These are phyloP conservation scores for Brachypalpus laphriformis DNA, from an alignment of 2,888 invertebrate species.

Conservation along the genomic window DNA sequence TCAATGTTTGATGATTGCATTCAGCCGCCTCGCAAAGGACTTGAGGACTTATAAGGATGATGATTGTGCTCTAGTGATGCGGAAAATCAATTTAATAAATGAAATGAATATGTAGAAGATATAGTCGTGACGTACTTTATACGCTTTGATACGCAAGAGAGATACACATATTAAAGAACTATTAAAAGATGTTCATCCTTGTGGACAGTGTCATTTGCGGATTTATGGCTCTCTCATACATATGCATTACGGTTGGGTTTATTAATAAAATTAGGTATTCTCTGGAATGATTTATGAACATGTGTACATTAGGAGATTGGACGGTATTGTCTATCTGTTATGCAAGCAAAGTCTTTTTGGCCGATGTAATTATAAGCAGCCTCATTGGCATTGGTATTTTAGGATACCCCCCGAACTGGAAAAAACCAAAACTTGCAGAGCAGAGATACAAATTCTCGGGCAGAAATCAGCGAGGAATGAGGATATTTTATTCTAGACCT, in stretches of 20 bases:
- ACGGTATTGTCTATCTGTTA: not conserved
- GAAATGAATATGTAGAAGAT: slow-evolving; percentile 32
- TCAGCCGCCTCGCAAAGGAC: slow-evolving; percentile 18
- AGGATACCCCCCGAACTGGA: no score
- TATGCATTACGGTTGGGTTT: not conserved
- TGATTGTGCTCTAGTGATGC: slow-evolving; percentile 36
- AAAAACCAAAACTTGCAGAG: no score
- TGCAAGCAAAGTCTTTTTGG: not conserved
- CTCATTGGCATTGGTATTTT: no score
- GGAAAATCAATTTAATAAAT: slow-evolving; percentile 66
- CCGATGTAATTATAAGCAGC: not conserved
- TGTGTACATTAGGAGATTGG: not conserved
- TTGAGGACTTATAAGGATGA: slow-evolving; percentile 2
- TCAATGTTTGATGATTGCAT: slow-evolving; percentile 61
- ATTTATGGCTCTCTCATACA: not conserved
- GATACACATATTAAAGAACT: slow-evolving; percentile 24
- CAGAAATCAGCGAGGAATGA: no score
- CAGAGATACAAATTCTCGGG: no score
- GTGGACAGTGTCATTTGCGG: slow-evolving; percentile 1
- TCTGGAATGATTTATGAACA: not conserved
- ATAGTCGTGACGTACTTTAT: not conserved
- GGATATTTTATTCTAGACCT: no score
- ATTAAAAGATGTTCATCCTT: slow-evolving; percentile 16
- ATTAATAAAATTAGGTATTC: not conserved
- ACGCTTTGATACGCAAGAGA: not conserved